A percentile compares a stretch with the other conserved stretches of the same genome.
phyloP scores from a whole-genome alignment of 1,140 invertebrate genomes.

The Uloborus diversus region DNA sequence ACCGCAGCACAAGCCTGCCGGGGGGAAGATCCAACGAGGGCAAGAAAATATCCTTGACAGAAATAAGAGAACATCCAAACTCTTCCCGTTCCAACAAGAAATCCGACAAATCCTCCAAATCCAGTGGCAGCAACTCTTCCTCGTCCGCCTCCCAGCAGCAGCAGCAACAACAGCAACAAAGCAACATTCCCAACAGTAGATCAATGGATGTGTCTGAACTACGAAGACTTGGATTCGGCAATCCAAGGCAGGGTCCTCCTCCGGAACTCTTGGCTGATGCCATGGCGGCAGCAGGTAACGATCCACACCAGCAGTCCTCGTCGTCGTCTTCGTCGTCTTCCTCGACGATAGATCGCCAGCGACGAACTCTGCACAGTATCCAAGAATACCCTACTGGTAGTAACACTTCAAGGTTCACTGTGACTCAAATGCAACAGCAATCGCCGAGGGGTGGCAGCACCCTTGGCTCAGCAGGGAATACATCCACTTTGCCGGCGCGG shows the following conservation, averaged over 20 bases:
- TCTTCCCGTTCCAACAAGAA: slow-evolving; percentile 14
- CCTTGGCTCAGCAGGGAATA: slow-evolving; percentile 2
- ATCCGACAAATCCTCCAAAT: slow-evolving; percentile 9
- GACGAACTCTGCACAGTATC: slow-evolving; percentile 34
- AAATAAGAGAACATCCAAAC: slow-evolving; percentile 18
- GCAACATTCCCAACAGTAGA: slow-evolving; percentile 30
- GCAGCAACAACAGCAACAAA: slow-evolving; percentile 6
- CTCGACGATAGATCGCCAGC: slow-evolving; percentile 15
- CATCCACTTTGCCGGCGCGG: slow-evolving; percentile 39
- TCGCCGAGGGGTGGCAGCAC: neutral
- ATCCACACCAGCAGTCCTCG: slow-evolving; percentile 1
- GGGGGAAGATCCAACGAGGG: slow-evolving; percentile 35
- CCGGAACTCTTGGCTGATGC: slow-evolving; percentile 46
- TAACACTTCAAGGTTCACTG: neutral
- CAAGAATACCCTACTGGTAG: slow-evolving; percentile 37
- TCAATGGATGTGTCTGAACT: slow-evolving; percentile 44
- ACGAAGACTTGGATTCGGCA: slow-evolving; percentile 39
- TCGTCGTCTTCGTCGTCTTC: slow-evolving; percentile 25
- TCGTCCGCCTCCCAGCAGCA: neutral
- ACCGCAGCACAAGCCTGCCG: slow-evolving; percentile 49
- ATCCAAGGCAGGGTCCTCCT: slow-evolving; percentile 29
- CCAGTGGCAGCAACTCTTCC: neutral
- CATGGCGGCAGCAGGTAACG: slow-evolving; percentile 29
- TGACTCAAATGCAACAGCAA: neutral
- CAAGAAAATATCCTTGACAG: slow-evolving; percentile 45